These are phyloP conservation scores for Streptopelia turtur DNA, from an alignment of 2,797 vertebrate species.

Conservation along the genomic window DNA sequence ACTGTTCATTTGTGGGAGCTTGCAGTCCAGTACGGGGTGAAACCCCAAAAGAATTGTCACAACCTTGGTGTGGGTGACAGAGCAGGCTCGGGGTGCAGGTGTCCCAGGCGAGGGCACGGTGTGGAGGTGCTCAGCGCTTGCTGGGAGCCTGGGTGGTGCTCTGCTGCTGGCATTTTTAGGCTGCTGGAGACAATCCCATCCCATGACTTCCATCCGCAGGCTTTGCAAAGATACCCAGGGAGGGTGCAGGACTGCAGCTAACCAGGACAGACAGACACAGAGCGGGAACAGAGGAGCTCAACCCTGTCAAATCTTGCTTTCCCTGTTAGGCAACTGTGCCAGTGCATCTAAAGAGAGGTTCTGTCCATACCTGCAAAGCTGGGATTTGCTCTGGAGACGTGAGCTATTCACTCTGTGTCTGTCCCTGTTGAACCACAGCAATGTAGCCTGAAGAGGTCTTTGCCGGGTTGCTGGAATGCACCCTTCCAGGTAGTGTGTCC, in stretches of 20 bases:
- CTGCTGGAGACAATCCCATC: constrained; percentile 4
- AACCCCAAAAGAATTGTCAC: neutral
- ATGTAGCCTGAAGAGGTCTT: neutral
- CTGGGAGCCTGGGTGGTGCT: neutral
- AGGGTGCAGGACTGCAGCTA: neutral
- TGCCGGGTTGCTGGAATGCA: rapidly evolving
- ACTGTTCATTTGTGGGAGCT: neutral
- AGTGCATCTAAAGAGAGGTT: neutral
- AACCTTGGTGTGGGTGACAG: neutral
- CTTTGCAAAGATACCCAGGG: neutral
- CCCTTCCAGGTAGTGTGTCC: neutral
- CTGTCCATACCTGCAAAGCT: neutral
- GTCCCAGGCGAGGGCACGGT: neutral
- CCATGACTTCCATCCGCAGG: constrained; percentile 25
- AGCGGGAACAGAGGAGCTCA: neutral
- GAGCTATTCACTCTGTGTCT: neutral
- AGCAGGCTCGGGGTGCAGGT: no score
- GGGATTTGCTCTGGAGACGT: neutral
- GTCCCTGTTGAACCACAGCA: rapidly evolving
- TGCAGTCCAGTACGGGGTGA: neutral
- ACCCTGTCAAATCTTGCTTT: neutral
- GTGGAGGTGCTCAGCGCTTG: neutral
- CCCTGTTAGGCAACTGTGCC: neutral
- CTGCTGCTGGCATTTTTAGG: neutral
- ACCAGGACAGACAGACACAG: neutral